phyloP scores from a whole-genome alignment of 2,797 vertebrate genomes.

The Coracias cyanogaster region DNA sequence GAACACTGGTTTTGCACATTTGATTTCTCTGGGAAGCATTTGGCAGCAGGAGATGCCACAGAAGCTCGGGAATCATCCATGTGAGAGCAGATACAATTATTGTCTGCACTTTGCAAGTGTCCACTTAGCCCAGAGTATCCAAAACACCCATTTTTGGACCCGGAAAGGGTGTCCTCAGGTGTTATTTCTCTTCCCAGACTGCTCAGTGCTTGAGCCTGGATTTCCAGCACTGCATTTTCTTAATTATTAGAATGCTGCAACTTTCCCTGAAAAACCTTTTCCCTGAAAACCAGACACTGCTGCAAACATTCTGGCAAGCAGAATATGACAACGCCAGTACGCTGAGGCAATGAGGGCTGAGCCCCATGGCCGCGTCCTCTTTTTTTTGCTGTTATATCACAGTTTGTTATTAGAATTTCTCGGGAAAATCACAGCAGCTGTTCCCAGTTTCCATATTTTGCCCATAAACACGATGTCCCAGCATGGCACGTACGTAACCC shows the following conservation, averaged over 20 bases:
- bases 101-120: background rate
- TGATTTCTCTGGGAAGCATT: background rate
- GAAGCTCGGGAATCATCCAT: background rate
- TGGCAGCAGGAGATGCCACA: background rate
- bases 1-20: background rate
- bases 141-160: background rate
- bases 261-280: background rate
- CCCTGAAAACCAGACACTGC: background rate
- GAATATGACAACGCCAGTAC: accelerated
- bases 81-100: background rate
- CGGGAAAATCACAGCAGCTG: background rate
- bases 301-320: background rate
- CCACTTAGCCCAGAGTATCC: background rate
- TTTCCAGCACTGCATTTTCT: background rate
- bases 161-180: background rate
- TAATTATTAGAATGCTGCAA: background rate
- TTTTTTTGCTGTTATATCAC: background rate
- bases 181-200: background rate
- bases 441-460: background rate
- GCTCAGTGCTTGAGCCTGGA: background rate
- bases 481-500: accelerated
- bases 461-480: background rate
- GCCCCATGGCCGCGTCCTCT: background rate
- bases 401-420: accelerated
- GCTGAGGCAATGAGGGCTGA: background rate